phyloP scores from a whole-genome alignment of 2,888 invertebrate species.

The Cheilosia vulpina region DNA sequence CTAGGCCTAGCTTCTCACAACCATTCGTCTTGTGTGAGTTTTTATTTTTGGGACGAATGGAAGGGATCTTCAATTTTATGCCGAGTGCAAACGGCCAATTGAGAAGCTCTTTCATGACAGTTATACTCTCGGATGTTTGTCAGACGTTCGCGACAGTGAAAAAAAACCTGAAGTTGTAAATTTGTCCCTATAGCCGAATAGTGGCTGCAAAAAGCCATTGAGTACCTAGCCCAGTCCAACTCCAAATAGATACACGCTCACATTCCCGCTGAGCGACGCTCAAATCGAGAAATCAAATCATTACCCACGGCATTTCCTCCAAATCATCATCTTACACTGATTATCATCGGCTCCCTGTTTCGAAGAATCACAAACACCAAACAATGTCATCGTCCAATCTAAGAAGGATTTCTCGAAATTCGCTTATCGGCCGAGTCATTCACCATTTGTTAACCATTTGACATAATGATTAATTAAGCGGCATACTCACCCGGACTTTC shows the following conservation, averaged over 20 bases:
- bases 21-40: too few relatives aligned
- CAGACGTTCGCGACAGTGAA: too few relatives aligned
- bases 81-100: too few relatives aligned
- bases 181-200: too few relatives aligned
- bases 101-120: too few relatives aligned
- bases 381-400: conserved; percentile 47
- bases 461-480: conserved; percentile 69
- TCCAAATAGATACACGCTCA: not conserved
- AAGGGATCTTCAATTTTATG: too few relatives aligned
- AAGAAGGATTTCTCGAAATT: conserved; percentile 45
- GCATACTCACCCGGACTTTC: conserved; percentile 57
- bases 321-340: conserved; percentile 31
- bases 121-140: too few relatives aligned
- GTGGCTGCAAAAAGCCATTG: too few relatives aligned
- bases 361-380: conserved; percentile 37
- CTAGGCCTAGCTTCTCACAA: too few relatives aligned
- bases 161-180: too few relatives aligned
- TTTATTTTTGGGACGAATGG: too few relatives aligned
- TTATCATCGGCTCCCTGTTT: conserved; percentile 55
- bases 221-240: too few relatives aligned
- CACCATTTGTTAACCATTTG: conserved; percentile 49
- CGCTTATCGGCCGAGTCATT: conserved; percentile 57
- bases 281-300: conserved; percentile 4
- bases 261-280: not conserved
- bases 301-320: conserved; percentile 34